Percentiles rank a stretch among this genome's conserved stretches.
Conservation (phyloP, 2,888 invertebrate species). For the Idaea biselata region DNA sequence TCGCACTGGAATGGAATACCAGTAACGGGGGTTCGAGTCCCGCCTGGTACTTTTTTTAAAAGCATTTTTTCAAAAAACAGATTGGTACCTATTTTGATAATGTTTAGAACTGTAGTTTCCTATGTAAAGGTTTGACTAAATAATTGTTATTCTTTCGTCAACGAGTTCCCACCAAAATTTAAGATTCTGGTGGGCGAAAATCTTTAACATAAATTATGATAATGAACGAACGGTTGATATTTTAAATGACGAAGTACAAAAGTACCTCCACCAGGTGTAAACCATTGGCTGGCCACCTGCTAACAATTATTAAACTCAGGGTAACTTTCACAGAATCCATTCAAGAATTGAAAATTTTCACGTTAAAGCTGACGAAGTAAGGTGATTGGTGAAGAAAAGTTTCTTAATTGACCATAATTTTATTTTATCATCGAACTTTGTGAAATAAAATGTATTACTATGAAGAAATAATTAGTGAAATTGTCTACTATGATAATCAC, state of each 20-base stretch:
- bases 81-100: no score
- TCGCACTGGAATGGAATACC: no score
- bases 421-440: background rate
- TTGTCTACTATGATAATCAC: no score
- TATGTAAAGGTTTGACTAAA: no score
- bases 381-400: background rate
- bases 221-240: background rate
- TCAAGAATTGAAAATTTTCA: background rate
- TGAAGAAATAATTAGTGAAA: background rate
- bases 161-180: no score
- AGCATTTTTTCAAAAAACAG: no score
- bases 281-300: conserved; percentile 33
- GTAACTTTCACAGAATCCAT: background rate
- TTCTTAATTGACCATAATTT: background rate
- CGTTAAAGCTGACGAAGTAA: background rate
- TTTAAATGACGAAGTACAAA: background rate
- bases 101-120: no score
- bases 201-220: background rate
- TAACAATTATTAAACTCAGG: conserved; percentile 10
- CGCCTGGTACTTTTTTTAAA: no score
- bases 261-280: conserved; percentile 38
- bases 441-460: background rate
- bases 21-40: no score
- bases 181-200: background rate
- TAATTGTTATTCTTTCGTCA: no score